Evolutionary conservation across 2,797 vertebrate species (phyloP), one percentile per base, ranked within the genome.

Genomic region (Lophius americanus): DNA sequence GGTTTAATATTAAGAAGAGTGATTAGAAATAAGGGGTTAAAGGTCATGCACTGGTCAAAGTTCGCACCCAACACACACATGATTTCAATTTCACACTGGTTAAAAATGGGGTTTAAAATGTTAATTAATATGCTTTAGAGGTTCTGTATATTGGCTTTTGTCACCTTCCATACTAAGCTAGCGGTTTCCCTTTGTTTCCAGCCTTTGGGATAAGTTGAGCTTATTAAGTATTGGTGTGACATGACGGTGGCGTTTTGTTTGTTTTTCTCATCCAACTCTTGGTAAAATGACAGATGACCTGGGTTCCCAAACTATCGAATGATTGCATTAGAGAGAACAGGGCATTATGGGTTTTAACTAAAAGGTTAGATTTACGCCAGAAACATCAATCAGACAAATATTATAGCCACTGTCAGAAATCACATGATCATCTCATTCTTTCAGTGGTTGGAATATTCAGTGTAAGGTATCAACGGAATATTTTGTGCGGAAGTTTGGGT

Each of bases 141-240:
- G n/a, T 37, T 32, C 38, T 44, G 50, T 14, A 13, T 33, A 4
- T 3, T 36, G 46, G 13, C 23, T 32, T 56, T 62, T 44, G 14
- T 9, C 8, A 60, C n/a, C 13, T 48, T 23, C 48, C 9, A 13
- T 13, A 5, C 5, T 33, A 51, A 4, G 38, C 8, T 36, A 47
- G 37, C 65, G 12, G 7, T 58, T 57, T 23, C 37, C 37, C 32
- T 9, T 38, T 37, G 57, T 53, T 37, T 55, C 10, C 32, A 13
- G 43, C 53, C 37, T 61, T 52, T 60, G 36, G 46, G 56, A 36
- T 68, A 44, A 36, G 39, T 41, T 14, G 44, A 37, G 46, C 56
- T 51, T 32, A 51, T 12, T 2, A 3, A 6, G 9, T 37, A 8
- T 33, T 23, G 44, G n/a, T 60, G 44, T 4, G 6, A 14, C 57